Evolutionary conservation across 2,113 vertebrate species (phyloP).

Genomic region (Rhipidura dahli): DNA sequence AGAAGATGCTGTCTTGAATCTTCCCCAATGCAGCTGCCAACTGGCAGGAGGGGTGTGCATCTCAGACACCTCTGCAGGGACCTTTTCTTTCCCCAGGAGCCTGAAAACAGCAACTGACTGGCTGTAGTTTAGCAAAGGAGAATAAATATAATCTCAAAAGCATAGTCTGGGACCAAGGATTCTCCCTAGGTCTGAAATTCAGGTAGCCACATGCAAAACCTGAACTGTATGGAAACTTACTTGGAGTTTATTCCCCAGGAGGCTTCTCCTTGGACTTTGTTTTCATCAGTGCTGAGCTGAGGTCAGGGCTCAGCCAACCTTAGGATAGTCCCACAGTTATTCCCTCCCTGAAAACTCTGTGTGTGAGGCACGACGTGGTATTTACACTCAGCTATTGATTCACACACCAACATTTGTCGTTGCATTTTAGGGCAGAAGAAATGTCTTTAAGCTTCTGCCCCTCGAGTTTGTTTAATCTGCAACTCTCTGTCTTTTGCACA

Average conservation of each 20-base stretch:
- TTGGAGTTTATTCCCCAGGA: not conserved
- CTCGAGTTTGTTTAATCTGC: not conserved
- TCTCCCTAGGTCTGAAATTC: not conserved
- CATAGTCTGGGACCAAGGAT: not conserved
- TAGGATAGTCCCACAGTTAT: not conserved
- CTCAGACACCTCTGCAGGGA: not conserved
- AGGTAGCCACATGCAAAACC: not conserved
- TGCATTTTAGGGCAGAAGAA: not conserved
- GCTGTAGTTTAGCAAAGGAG: not conserved
- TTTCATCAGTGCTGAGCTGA: not conserved
- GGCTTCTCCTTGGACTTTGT: not conserved
- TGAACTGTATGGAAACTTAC: not conserved
- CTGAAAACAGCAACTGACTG: not conserved
- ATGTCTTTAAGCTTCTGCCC: not conserved
- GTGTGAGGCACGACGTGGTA: not conserved
- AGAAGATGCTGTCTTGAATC: not conserved
- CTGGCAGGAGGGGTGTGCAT: rapidly evolving
- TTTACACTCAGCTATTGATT: not conserved
- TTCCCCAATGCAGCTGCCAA: rapidly evolving
- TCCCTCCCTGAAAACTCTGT: not conserved
- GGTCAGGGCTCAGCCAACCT: not conserved
- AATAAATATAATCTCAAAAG: not conserved
- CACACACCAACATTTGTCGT: not conserved
- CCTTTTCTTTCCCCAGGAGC: not conserved
- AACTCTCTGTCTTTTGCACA: not conserved